A percentile compares a stretch with the other conserved stretches of the same genome.
phyloP scores from a whole-genome alignment of 1,140 invertebrate genomes.

The Calosoma granatense region DNA sequence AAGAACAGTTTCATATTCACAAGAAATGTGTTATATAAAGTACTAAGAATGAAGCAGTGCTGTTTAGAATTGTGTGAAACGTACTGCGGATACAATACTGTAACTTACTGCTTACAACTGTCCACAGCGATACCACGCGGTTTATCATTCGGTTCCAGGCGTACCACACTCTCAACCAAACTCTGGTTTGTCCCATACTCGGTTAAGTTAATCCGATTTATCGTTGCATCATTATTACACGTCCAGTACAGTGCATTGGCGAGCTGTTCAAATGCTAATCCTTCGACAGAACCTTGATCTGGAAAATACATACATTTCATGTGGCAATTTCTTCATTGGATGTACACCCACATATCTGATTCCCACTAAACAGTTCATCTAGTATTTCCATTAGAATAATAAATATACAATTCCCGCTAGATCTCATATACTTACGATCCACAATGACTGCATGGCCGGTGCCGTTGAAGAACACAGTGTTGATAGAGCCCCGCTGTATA shows the following conservation, averaged over 20 bases:
- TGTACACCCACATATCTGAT: too few relatives aligned
- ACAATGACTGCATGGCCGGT: constrained; percentile 56
- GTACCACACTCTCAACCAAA: constrained; percentile 52
- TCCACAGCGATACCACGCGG: constrained; percentile 75
- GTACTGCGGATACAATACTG: too few relatives aligned
- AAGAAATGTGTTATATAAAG: too few relatives aligned
- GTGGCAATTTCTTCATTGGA: not conserved
- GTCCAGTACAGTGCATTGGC: constrained; percentile 73
- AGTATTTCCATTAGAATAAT: too few relatives aligned
- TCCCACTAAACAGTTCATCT: too few relatives aligned
- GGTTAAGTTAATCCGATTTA: constrained; percentile 49
- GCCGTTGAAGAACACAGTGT: constrained; percentile 75
- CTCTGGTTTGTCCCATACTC: constrained; percentile 29
- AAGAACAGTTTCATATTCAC: too few relatives aligned
- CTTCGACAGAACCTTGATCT: constrained; percentile 72
- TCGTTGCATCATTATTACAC: constrained; percentile 67
- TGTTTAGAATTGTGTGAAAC: too few relatives aligned
- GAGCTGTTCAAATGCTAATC: constrained; percentile 61
- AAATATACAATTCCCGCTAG: too few relatives aligned
- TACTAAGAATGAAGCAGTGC: too few relatives aligned
- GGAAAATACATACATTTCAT: constrained; percentile 7
- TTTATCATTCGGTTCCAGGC: constrained; percentile 58
- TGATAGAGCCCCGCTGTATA: constrained; percentile 74
- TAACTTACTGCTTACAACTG: constrained; percentile 56
- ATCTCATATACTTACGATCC: constrained; percentile 50